phyloP scores from a whole-genome alignment of 2,797 vertebrate genomes.

The Sebastes nivosus region DNA sequence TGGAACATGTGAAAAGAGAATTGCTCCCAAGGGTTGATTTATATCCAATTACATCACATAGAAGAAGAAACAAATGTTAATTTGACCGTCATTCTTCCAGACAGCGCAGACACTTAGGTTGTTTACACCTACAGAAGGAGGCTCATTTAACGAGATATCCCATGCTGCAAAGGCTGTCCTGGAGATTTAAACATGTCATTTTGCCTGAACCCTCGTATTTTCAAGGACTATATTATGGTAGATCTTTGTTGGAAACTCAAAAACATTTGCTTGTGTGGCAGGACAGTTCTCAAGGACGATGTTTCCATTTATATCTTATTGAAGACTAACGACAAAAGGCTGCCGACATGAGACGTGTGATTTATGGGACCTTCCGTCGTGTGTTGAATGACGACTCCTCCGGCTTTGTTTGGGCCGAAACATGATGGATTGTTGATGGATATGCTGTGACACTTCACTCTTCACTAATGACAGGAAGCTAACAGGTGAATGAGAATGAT shows the following conservation, averaged over 20 bases:
- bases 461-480: not conserved
- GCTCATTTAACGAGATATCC: not conserved
- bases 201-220: not conserved
- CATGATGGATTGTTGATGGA: conserved; percentile 15
- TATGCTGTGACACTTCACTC: not conserved
- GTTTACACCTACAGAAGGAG: not conserved
- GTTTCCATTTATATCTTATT: conserved; percentile 20
- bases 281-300: not conserved
- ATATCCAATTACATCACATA: not conserved
- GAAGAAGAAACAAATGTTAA: not conserved
- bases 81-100: not conserved
- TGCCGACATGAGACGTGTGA: conserved; percentile 14
- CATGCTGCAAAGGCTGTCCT: not conserved
- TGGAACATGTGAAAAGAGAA: conserved; percentile 3
- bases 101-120: not conserved
- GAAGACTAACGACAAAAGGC: conserved; percentile 17
- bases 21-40: not conserved
- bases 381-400: conserved; percentile 11
- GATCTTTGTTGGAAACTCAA: not conserved
- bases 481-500: conserved; percentile 14
- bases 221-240: not conserved
- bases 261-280: not conserved
- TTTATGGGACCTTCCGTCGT: conserved; percentile 15
- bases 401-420: conserved; percentile 4
- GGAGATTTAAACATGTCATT: not conserved